These are phyloP conservation scores for Leucophenga varia DNA, from an alignment of 1,140 invertebrate genomes.

Conservation along the genomic window DNA sequence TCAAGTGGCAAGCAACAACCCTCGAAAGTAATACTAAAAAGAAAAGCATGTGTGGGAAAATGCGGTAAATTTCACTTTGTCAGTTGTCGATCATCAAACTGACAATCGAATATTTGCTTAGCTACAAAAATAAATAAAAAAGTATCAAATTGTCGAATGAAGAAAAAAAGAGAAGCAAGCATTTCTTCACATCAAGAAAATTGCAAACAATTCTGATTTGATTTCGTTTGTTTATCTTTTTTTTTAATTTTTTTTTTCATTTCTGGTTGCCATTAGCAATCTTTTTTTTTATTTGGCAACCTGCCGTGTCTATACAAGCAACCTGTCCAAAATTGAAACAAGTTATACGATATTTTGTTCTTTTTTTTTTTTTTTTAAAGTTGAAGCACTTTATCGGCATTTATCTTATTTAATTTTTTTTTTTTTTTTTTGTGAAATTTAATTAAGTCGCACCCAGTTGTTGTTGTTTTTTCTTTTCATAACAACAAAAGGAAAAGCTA, in stretches of 20 bases:
- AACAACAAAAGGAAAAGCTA: constrained; percentile 12
- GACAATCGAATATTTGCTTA: too few species aligned
- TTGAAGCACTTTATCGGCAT: constrained; percentile 36
- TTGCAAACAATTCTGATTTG: constrained; percentile 28
- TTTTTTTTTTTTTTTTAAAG: constrained; percentile 21
- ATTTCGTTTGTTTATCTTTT: too few species aligned
- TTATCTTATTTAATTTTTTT: too few species aligned
- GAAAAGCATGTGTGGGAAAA: constrained; percentile 36
- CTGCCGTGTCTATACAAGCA: constrained; percentile 13
- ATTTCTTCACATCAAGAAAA: constrained; percentile 46
- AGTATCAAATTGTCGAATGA: constrained; percentile 34
- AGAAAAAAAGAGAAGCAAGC: constrained; percentile 20
- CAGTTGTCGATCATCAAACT: not conserved
- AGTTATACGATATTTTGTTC: constrained; percentile 45
- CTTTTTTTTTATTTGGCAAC: too few species aligned
- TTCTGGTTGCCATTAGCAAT: too few species aligned
- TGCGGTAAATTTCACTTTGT: constrained; percentile 39
- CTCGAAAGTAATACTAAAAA: not conserved
- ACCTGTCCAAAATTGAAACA: constrained; percentile 33
- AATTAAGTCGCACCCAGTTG: constrained; percentile 40
- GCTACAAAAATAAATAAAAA: constrained; percentile 49
- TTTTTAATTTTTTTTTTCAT: too few species aligned
- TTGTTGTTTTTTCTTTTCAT: constrained; percentile 5
- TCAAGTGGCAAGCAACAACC: too few species aligned
- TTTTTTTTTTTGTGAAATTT: constrained; percentile 43